Evolutionary conservation across 1,140 invertebrate genomes (phyloP), one percentile per base, ranked within the genome.

Genomic region (Bombus affinis): DNA sequence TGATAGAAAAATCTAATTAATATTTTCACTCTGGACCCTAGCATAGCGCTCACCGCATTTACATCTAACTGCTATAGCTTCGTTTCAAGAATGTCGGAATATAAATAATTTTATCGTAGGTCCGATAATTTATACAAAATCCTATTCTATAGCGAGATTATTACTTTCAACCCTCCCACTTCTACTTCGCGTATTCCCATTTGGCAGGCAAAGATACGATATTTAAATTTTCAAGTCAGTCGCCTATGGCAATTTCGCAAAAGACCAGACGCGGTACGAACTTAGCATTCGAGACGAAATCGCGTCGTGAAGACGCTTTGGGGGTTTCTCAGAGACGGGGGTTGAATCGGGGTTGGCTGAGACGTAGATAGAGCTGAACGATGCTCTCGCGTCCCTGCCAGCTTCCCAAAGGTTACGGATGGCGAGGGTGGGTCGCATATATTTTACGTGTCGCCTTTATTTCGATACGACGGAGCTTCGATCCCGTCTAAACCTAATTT

Each of bases 401-500:
- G 59, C 47, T 47, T 75, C n/a, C 62, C 47, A 77, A 88, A 88
- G 86, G 87, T 88, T 85, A 86, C 81, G 87, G 71, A 65, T 65
- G 62, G 70, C 73, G 59, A 85, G 86, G 86, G 74, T 84, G 85
- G 85, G 72, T 83, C 89, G 89, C 91, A 85, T 93, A 93, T 93
- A 93, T 93, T 93, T 93, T 93, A 94, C 91, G 92, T 92, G 92
- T 88, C 86, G 91, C 92, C 91, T 94, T 95, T 94, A 94, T 94
- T 95, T 95, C 93, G 93, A 94, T 94, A 94, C 92, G 85, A 88
- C 85, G 84, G 80, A 91, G 90, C 85, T 93, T 94, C 92, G 91
- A 94, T 94, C 91, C 92, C 88, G 90, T 92, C 90, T 88, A 94
- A 94, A 94, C 92, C 92, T 94, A 94, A 94, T 94, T 94, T 94